Conservation (phyloP, 2,888 invertebrate species). For the Cantharis rustica region DNA sequence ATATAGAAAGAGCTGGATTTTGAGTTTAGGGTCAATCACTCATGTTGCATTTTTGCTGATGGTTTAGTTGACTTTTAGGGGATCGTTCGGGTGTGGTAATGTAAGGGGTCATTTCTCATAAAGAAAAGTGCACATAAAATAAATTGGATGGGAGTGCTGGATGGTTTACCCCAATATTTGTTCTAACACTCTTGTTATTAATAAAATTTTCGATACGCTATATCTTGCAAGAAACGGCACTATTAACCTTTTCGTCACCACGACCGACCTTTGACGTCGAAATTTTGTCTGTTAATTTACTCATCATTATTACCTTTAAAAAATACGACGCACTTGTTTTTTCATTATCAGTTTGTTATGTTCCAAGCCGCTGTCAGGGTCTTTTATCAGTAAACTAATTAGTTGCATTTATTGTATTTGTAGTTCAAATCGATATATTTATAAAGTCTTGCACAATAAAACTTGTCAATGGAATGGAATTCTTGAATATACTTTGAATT, state of each 20-base stretch:
- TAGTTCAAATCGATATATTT: background rate
- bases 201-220: background rate
- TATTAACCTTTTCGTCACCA: constrained; percentile 21
- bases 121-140: constrained; percentile 9
- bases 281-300: constrained; percentile 18
- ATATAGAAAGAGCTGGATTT: background rate
- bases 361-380: background rate
- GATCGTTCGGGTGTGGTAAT: constrained; percentile 12
- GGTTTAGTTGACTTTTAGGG: constrained; percentile 9
- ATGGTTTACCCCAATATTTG: background rate
- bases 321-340: background rate
- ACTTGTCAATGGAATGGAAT: background rate
- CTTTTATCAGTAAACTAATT: background rate
- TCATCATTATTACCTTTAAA: constrained; percentile 12
- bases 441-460: background rate
- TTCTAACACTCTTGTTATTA: background rate
- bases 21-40: background rate
- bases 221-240: constrained; percentile 14
- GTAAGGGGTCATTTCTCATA: background rate
- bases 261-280: constrained; percentile 21
- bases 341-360: background rate
- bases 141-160: constrained; percentile 13
- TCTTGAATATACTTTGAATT: background rate
- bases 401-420: background rate
- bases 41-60: background rate